Conservation (phyloP, 2,888 invertebrate genomes). For the Cephalotes varians region DNA sequence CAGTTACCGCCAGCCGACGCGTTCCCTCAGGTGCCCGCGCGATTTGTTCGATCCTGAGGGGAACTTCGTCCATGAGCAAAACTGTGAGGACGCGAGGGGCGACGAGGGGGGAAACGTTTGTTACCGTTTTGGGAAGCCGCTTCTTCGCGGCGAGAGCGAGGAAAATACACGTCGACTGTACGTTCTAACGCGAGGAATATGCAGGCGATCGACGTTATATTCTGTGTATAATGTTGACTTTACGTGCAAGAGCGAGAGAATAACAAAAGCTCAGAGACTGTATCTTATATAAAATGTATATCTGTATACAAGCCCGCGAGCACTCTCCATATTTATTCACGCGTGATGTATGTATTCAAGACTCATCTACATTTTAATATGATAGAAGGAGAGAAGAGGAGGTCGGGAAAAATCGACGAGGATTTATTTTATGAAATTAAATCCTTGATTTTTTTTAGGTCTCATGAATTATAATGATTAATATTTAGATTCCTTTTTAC, state of each 20-base stretch:
- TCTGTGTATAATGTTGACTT: slow-evolving; percentile 40
- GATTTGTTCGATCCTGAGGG: slow-evolving; percentile 51
- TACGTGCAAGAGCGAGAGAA: slow-evolving; percentile 30
- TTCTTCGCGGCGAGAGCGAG: background rate
- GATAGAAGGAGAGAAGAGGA: background rate
- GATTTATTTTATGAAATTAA: slow-evolving; percentile 13
- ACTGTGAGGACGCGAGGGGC: slow-evolving; percentile 42
- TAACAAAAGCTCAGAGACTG: slow-evolving; percentile 36
- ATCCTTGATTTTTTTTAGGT: background rate
- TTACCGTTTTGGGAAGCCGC: slow-evolving; percentile 16
- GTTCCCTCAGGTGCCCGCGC: slow-evolving; percentile 40
- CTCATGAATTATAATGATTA: background rate
- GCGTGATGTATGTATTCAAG: slow-evolving; percentile 15
- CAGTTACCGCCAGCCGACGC: slow-evolving; percentile 59
- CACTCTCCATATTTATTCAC: slow-evolving; percentile 32
- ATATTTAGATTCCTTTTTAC: background rate
- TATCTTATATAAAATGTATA: slow-evolving; percentile 40
- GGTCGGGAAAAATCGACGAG: background rate
- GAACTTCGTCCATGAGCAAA: slow-evolving; percentile 35
- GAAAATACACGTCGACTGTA: background rate
- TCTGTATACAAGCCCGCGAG: slow-evolving; percentile 27
- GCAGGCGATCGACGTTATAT: slow-evolving; percentile 33
- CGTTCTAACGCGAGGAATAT: slow-evolving; percentile 6
- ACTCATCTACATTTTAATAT: slow-evolving; percentile 26
- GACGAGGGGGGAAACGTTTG: slow-evolving; percentile 34